Evolutionary conservation across 2,888 invertebrate species (phyloP), one percentile per base, ranked within the genome.

Genomic region (Microctonus hyperodae): DNA sequence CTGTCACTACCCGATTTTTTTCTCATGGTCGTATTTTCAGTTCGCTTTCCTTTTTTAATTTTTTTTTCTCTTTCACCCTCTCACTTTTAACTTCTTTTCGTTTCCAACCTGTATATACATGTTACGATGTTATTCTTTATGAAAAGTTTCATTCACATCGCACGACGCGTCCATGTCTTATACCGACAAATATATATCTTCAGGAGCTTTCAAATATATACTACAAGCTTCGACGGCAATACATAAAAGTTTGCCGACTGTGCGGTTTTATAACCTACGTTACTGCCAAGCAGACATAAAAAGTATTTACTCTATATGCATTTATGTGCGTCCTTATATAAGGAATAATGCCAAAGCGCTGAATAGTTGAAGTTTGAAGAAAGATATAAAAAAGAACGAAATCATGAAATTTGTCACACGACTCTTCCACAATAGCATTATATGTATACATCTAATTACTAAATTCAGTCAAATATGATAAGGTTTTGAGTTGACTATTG

Each of bases 241-340:
- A 50, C 66, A 65, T 61, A 61, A 61, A 61, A 65, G 60, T 66
- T 62, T 37, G 62, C 16, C 31, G 33, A 33, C 20, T 50, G 33
- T 22, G 50, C 50, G 33, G 25, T 22, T 51, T 62, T 22, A 33
- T 62, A 51, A 35, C 23, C 35, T 25, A 33, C 51, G 6, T 31
- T 33, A 20, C n/a, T 50, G 23, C 33, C 31, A 62, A 31, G 23
- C 35, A 51, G 20, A 35, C 35, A 22, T 33, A 48, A 16, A 35
- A 48, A 48, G 48, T 33, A 44, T 23, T 25, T 23, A 22, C 13
- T 7, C 20, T 13, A 23, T 22, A 7, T 22, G 22, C 22, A 28
- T 28, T 5, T 28, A 28, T 28, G 7, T 28, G 28, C 7, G 28
- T 28, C 3, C 4, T 28, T 28, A 28, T 28, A 28, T 28, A 28